Conservation (phyloP, 2,888 invertebrate species). For the Nomada fabriciana region DNA sequence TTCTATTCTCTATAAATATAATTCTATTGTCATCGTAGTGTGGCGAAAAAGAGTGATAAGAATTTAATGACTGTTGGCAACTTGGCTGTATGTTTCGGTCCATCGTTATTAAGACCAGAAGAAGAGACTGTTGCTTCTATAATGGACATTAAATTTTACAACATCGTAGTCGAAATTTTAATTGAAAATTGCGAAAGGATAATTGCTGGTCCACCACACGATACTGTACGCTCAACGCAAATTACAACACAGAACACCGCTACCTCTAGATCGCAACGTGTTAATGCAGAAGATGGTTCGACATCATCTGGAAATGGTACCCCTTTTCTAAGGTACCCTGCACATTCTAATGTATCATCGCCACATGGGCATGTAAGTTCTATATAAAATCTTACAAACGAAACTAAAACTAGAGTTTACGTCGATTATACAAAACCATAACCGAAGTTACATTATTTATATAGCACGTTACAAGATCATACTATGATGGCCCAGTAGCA, state of each 20-base stretch:
- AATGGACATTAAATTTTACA: conserved; percentile 99
- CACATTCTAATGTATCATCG: conserved; percentile 70
- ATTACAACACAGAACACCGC: conserved; percentile 57
- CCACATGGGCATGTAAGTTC: conserved; percentile 75
- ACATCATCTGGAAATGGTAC: conserved; percentile 76
- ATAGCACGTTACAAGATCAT: conserved; percentile 77
- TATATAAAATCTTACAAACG: not conserved
- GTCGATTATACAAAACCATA: not conserved
- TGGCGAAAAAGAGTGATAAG: conserved; percentile 92
- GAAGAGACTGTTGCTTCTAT: conserved; percentile 99
- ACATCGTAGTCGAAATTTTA: conserved; percentile 98
- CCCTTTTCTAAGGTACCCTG: conserved; percentile 72
- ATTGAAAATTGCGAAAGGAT: conserved; percentile 94
- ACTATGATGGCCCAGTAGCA: conserved; percentile 78
- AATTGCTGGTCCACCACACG: conserved; percentile 77
- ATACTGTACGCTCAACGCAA: conserved; percentile 69
- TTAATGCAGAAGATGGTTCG: conserved; percentile 69
- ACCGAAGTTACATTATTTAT: conserved; percentile 17
- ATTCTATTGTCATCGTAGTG: conserved; percentile 86
- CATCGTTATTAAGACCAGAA: conserved; percentile 96
- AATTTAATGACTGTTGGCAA: conserved; percentile 99
- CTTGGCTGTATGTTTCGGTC: conserved; percentile 99
- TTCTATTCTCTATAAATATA: not conserved
- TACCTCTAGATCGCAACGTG: conserved; percentile 64
- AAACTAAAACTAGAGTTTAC: not conserved